Evolutionary conservation across 1,140 invertebrate genomes (phyloP), one percentile per base, ranked within the genome.

Genomic region (Aphidius ervi): DNA sequence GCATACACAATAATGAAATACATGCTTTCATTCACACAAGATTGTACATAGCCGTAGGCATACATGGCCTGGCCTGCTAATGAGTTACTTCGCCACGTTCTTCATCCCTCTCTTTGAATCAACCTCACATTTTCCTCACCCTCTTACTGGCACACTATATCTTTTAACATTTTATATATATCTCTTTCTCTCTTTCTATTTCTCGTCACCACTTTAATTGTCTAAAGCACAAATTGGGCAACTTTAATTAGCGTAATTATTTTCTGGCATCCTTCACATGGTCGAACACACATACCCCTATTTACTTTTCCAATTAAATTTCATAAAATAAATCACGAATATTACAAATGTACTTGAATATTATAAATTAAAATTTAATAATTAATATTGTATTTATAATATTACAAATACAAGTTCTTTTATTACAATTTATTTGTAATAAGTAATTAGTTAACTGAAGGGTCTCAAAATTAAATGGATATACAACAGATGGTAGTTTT

Each of bases 191-290:
- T 23, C 49, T 46, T 49, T 62, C 16, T 6, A 42, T 52, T 39
- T 46, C 49, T 43, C 59, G 56, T 65, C 69, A 68, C 69, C 69
- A 74, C 74, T 74, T 75, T 76, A 77, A 77, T 77, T 75, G 75
- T 74, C 70, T 68, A 70, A 72, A 71, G 74, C 68, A 69, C 73
- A 74, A 77, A 77, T 78, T 77, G 72, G 74, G 70, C 72, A 73
- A 69, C 72, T 75, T 74, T 77, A 78, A 78, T 78, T 76, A 78
- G 75, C 75, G 70, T 74, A 73, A 78, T 78, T 78, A 78, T 77
- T 77, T 75, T 61, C 10, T 43, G 66, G 69, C 59, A 66, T 66
- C 71, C 69, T 71, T 70, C 70, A 73, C 69, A 69, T 67, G 31
- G 8, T 61, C 64, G 58, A 65, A 67, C 65, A 74, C 70, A 41